phyloP scores from a whole-genome alignment of 2,113 vertebrate species.

The Cryptotis parvus region DNA sequence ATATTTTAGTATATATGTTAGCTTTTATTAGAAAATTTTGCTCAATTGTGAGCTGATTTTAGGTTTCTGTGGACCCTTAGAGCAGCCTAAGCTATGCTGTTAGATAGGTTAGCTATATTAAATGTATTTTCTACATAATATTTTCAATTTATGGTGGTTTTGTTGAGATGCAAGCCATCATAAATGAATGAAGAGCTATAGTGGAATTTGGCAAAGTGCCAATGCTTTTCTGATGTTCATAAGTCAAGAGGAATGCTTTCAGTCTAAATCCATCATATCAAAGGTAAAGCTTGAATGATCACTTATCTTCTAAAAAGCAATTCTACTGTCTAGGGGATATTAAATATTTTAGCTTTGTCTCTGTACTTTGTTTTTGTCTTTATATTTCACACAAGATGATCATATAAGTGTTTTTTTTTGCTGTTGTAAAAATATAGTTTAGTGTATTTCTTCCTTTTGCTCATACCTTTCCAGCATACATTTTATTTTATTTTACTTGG shows the following conservation, averaged over 20 bases:
- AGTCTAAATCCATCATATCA: not conserved
- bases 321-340: constrained; percentile 45
- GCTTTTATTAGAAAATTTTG: not conserved
- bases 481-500: too few relatives aligned
- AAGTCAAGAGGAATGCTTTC: not conserved
- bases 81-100: not conserved
- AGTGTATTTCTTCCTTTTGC: not conserved
- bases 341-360: constrained; percentile 37
- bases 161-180: not conserved
- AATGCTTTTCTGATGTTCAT: not conserved
- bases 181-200: not conserved
- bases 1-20: not conserved
- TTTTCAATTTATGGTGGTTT: not conserved
- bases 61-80: not conserved
- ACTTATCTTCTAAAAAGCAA: not conserved
- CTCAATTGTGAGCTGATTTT: not conserved
- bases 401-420: not conserved
- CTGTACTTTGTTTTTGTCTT: not conserved
- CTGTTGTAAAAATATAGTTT: not conserved
- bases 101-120: not conserved
- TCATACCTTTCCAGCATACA: not conserved
- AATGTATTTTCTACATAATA: not conserved
- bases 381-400: not conserved
- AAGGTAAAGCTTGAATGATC: not conserved
- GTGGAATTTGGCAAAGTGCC: constrained; percentile 10